phyloP scores from a whole-genome alignment of 2,797 vertebrate species.

The Etheostoma perlongum region DNA sequence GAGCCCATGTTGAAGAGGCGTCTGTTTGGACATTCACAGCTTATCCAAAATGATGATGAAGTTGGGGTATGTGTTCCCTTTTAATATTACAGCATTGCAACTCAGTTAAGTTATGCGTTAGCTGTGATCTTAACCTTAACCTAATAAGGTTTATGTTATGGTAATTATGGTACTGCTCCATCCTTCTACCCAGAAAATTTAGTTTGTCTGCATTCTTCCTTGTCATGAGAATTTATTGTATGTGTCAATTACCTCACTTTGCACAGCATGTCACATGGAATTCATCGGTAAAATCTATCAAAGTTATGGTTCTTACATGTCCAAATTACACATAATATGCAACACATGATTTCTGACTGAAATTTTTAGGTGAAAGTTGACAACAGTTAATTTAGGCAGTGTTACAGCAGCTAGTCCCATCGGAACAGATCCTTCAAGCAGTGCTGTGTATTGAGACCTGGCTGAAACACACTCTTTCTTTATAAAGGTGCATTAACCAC shows the following conservation, averaged over 20 bases:
- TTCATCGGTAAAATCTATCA: conserved; percentile 36
- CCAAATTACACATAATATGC: background rate
- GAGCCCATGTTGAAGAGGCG: conserved; percentile 96
- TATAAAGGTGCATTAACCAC: background rate
- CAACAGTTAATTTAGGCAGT: background rate
- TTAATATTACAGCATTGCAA: background rate
- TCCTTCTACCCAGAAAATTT: background rate
- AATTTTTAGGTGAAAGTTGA: background rate
- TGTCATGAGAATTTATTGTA: background rate
- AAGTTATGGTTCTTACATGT: background rate
- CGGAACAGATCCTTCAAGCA: conserved; percentile 8
- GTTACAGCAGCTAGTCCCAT: background rate
- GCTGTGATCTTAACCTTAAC: too few relatives aligned
- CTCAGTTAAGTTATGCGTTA: background rate
- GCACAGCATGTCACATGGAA: conserved; percentile 7
- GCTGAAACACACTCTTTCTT: background rate
- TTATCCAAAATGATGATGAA: conserved; percentile 96
- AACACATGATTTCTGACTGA: background rate
- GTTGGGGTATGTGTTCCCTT: conserved; percentile 89
- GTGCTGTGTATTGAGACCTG: background rate
- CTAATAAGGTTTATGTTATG: background rate
- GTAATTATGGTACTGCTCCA: background rate
- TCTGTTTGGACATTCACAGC: conserved; percentile 96
- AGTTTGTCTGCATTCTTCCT: background rate
- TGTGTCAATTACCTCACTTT: background rate